Conservation (phyloP, 1,140 invertebrate species). For the Trichoplusia ni region DNA sequence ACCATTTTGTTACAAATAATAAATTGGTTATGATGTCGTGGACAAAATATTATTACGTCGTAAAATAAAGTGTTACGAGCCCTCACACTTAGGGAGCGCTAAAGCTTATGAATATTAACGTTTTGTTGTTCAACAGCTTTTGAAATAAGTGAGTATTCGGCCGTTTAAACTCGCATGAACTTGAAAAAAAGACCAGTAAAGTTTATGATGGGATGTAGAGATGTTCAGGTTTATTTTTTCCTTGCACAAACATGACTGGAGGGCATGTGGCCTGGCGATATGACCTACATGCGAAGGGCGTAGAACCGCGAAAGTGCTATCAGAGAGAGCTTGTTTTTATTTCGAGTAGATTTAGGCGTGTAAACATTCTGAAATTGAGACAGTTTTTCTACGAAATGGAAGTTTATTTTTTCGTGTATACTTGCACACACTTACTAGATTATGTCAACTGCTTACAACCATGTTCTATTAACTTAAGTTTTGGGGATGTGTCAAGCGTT, state of each 20-base stretch:
- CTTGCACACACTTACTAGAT: too few relatives aligned
- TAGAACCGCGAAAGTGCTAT: slow-evolving; percentile 20
- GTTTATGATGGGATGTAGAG: slow-evolving; percentile 11
- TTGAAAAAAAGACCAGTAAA: slow-evolving; percentile 7
- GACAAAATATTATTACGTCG: slow-evolving; percentile 35
- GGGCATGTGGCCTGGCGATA: slow-evolving; percentile 20
- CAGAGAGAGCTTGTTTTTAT: slow-evolving; percentile 25
- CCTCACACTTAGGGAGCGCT: slow-evolving; percentile 29
- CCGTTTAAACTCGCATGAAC: slow-evolving; percentile 17
- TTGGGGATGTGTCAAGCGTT: too few relatives aligned
- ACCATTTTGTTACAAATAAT: slow-evolving; percentile 37
- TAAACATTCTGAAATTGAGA: slow-evolving; percentile 18
- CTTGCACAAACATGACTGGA: slow-evolving; percentile 18
- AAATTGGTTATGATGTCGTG: slow-evolving; percentile 36
- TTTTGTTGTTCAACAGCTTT: slow-evolving; percentile 24
- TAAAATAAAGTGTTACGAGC: slow-evolving; percentile 41
- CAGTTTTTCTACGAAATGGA: slow-evolving; percentile 8
- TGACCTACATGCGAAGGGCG: slow-evolving; percentile 28
- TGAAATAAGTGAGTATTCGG: slow-evolving; percentile 23
- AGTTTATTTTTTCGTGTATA: neutral
- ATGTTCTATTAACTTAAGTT: too few relatives aligned
- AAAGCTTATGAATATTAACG: slow-evolving; percentile 36
- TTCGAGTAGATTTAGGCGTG: slow-evolving; percentile 23
- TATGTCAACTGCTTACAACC: too few relatives aligned
- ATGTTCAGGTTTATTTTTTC: slow-evolving; percentile 14